Conservation (phyloP, 2,888 invertebrate species). For the Micropterix aruncella region DNA sequence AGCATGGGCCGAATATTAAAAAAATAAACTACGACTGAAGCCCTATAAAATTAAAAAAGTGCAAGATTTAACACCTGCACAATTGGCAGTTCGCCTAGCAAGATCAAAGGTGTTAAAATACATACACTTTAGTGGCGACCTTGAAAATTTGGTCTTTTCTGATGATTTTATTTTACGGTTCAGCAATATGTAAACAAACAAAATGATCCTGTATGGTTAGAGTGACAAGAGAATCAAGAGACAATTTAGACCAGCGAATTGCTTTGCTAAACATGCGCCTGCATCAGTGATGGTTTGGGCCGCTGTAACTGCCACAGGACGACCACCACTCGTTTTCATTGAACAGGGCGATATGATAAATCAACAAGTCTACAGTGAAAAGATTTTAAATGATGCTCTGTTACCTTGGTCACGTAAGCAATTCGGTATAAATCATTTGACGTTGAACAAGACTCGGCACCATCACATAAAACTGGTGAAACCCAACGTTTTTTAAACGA, state of each 20-base stretch:
- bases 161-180: constrained; percentile 1
- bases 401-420: constrained; percentile 3
- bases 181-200: constrained; percentile 6
- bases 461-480: constrained; percentile 3
- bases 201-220: constrained; percentile 5
- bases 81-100: constrained; percentile 1
- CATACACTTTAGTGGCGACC: constrained; percentile 3
- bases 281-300: constrained; percentile 3
- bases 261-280: constrained; percentile 1
- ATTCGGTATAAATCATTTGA: constrained; percentile 3
- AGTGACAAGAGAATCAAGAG: background rate
- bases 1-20: constrained; percentile 3
- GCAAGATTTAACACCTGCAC: constrained; percentile 4
- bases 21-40: constrained; percentile 3
- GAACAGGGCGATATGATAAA: constrained; percentile 4
- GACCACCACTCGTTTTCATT: constrained; percentile 1
- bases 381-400: constrained; percentile 2
- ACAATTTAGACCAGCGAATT: constrained; percentile 2
- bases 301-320: constrained; percentile 2
- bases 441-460: constrained; percentile 5
- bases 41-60: constrained; percentile 5
- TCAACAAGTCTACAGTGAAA: constrained; percentile 1
- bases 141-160: constrained; percentile 6
- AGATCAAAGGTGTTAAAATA: background rate
- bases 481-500: no score